Evolutionary conservation across 2,888 invertebrate genomes (phyloP).

Genomic region (Limnephilus auricula): DNA sequence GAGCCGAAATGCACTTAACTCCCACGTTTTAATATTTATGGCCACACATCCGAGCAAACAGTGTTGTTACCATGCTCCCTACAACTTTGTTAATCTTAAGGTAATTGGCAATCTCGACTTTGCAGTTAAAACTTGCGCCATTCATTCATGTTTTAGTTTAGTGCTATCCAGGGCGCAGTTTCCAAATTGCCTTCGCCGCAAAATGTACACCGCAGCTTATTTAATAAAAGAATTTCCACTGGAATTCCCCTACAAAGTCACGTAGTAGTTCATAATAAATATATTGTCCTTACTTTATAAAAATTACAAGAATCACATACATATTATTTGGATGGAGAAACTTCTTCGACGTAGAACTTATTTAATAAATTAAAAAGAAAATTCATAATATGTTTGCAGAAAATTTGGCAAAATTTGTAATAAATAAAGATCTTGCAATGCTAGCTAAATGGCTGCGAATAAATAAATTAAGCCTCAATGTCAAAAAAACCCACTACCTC

Average conservation of each 20-base stretch:
- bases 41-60: constrained; percentile 12
- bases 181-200: constrained; percentile 2
- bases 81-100: constrained; percentile 65
- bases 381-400: background rate
- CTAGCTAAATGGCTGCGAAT: no score
- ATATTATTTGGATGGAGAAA: background rate
- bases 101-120: constrained; percentile 65
- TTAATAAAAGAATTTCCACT: background rate
- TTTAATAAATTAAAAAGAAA: no score
- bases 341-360: background rate
- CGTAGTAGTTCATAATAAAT: background rate
- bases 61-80: constrained; percentile 56
- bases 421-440: no score
- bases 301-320: background rate
- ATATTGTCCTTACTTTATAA: background rate
- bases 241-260: background rate
- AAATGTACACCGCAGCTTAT: background rate
- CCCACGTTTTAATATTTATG: constrained; percentile 13
- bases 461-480: no score
- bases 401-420: no score
- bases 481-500: no score
- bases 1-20: background rate
- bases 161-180: constrained; percentile 4
- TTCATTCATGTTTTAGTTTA: constrained; percentile 62
- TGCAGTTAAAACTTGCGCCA: constrained; percentile 64